Percentiles rank a stretch among this genome's conserved stretches.
Conservation (phyloP, 2,113 vertebrate genomes). For the Balaenoptera acutorostrata region DNA sequence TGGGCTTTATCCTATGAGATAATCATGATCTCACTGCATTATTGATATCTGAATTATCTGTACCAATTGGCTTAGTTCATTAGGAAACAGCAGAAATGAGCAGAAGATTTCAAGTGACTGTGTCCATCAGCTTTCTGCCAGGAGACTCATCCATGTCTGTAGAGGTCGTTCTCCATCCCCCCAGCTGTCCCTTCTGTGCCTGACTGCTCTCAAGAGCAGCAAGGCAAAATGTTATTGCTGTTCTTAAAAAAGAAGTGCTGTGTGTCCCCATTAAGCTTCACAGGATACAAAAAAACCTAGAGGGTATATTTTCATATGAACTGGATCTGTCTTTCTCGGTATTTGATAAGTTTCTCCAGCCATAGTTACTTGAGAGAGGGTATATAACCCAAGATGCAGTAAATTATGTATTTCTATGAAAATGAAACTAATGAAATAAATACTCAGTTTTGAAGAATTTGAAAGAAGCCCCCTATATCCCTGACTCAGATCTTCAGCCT, state of each 20-base stretch:
- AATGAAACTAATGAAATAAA: background rate
- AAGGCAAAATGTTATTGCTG: background rate
- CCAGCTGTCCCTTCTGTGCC: background rate
- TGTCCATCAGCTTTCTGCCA: background rate
- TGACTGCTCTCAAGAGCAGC: background rate
- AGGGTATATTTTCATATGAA: background rate
- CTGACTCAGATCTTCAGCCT: background rate
- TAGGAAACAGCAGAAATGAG: background rate
- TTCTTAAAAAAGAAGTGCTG: background rate
- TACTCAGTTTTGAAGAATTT: background rate
- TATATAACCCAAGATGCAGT: background rate
- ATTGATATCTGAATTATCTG: background rate
- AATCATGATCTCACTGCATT: background rate
- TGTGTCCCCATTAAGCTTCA: background rate
- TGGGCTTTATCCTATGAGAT: background rate
- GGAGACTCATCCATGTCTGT: rapidly evolving
- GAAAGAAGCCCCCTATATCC: background rate
- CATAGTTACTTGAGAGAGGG: background rate
- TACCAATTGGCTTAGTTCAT: background rate
- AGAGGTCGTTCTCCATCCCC: background rate
- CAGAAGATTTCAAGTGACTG: background rate
- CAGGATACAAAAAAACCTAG: background rate
- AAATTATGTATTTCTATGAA: background rate
- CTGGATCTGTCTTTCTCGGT: background rate
- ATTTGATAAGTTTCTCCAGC: background rate